These are phyloP conservation scores for Lasioglossum morio DNA, from an alignment of 2,888 invertebrate species.

Conservation along the genomic window DNA sequence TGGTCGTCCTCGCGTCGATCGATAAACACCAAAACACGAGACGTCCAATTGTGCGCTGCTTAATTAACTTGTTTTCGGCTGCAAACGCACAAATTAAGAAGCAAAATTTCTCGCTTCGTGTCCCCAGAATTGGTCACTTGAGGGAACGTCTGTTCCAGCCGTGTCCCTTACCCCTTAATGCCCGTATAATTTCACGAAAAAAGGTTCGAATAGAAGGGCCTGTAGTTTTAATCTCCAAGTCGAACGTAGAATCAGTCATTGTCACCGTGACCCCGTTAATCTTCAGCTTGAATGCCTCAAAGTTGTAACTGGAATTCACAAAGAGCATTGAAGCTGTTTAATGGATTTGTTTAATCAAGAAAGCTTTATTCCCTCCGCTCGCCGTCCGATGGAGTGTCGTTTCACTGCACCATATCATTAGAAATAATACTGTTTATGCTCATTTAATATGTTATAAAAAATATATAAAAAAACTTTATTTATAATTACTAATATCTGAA, in stretches of 20 bases:
- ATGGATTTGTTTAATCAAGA: neutral
- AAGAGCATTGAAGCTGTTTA: neutral
- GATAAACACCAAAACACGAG: too few relatives aligned
- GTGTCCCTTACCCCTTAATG: neutral
- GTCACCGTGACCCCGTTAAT: neutral
- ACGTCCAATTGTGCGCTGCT: neutral
- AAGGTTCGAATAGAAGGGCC: neutral
- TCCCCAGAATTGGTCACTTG: neutral
- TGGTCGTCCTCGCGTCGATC: too few relatives aligned
- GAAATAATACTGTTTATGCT: neutral
- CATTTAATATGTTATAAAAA: too few relatives aligned
- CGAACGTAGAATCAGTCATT: conserved; percentile 6
- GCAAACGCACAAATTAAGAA: neutral
- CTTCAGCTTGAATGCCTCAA: neutral
- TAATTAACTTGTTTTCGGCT: neutral
- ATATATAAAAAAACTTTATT: too few relatives aligned
- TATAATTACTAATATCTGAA: too few relatives aligned
- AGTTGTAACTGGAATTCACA: neutral
- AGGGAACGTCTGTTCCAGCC: neutral
- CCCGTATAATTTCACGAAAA: neutral
- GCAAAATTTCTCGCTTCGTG: conserved; percentile 2
- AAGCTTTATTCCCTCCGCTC: neutral
- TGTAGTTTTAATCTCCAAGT: neutral
- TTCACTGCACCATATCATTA: neutral
- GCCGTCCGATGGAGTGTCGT: neutral